Evolutionary conservation across 2,888 invertebrate genomes (phyloP).

Genomic region (Tachina fera): DNA sequence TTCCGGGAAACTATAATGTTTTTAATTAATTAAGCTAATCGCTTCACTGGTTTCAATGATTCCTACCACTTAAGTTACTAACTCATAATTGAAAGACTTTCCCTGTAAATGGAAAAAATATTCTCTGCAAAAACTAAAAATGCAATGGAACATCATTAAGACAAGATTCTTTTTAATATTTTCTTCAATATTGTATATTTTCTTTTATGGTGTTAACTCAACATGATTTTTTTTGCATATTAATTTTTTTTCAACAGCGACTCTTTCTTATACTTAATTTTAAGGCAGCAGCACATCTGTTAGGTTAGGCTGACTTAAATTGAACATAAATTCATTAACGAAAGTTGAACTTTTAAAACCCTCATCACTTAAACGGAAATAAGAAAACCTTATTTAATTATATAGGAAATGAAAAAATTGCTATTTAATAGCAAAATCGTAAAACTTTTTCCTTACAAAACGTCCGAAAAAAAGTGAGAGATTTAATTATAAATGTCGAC

Average conservation of each 20-base stretch:
- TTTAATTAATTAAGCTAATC: too few species aligned
- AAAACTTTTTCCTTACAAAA: constrained; percentile 55
- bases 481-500: constrained; percentile 72
- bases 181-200: not conserved
- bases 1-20: too few species aligned
- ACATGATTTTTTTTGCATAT: not conserved
- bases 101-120: too few species aligned
- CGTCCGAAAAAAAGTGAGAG: constrained; percentile 36
- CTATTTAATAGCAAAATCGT: constrained; percentile 55
- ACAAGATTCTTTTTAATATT: not conserved
- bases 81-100: too few species aligned
- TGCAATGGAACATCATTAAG: too few species aligned
- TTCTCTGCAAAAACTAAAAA: too few species aligned
- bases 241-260: not conserved
- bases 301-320: constrained; percentile 53
- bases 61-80: too few species aligned
- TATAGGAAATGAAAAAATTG: constrained; percentile 29
- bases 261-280: not conserved
- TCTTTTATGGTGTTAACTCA: too few species aligned
- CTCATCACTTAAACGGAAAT: constrained; percentile 63
- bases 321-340: constrained; percentile 70
- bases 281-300: constrained; percentile 57
- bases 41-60: too few species aligned
- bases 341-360: constrained; percentile 59
- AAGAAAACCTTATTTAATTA: constrained; percentile 71